phyloP scores from a whole-genome alignment of 2,888 invertebrate genomes.

The Rotaria socialis region DNA sequence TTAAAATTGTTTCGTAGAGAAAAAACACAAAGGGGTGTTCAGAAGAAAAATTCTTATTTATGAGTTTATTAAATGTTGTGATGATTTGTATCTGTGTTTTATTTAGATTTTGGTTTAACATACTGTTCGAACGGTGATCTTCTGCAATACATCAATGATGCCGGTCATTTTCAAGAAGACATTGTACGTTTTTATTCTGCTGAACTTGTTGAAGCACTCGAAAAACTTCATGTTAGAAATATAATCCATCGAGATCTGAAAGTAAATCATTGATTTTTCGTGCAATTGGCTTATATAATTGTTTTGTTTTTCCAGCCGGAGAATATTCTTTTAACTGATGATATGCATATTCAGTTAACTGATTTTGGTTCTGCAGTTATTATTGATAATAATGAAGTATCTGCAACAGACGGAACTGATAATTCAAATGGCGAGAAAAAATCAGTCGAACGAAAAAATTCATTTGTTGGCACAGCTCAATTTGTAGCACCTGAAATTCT shows the following conservation, averaged over 20 bases:
- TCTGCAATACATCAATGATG: constrained; percentile 80
- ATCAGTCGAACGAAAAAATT: constrained; percentile 52
- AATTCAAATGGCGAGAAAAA: neutral
- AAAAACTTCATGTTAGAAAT: constrained; percentile 78
- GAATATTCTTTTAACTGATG: constrained; percentile 87
- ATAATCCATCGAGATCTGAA: constrained; percentile 75
- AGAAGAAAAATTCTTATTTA: no score
- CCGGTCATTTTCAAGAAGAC: constrained; percentile 77
- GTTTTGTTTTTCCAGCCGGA: constrained; percentile 66
- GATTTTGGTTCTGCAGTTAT: constrained; percentile 96
- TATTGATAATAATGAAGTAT: constrained; percentile 14
- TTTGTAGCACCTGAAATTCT: constrained; percentile 96
- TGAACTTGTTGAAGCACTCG: constrained; percentile 83
- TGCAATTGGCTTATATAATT: no score
- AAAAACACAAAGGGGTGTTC: no score
- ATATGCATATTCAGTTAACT: constrained; percentile 90
- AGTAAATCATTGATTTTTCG: neutral
- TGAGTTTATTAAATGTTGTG: no score
- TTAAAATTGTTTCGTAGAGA: no score
- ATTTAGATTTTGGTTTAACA: constrained; percentile 78
- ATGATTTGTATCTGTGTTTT: no score
- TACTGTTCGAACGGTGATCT: constrained; percentile 92
- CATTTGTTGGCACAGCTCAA: constrained; percentile 94
- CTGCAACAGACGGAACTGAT: neutral
- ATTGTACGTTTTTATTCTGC: constrained; percentile 88